A percentile compares a stretch with the other conserved stretches of the same genome.
Conservation (phyloP, 2,888 invertebrate species). For the Syrphus vitripennis region DNA sequence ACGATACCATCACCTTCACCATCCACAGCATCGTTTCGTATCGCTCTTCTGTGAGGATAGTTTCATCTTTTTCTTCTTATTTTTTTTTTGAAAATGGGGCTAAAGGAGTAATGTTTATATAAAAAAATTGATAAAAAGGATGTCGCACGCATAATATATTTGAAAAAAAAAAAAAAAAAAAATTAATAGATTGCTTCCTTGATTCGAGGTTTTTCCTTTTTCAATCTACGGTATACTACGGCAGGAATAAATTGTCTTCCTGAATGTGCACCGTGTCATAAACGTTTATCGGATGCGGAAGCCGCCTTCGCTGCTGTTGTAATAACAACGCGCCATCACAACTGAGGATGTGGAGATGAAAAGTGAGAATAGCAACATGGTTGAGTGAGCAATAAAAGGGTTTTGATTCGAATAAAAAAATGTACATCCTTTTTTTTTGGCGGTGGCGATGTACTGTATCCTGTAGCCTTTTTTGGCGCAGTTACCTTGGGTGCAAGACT, state of each 20-base stretch:
- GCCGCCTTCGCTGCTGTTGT: constrained; percentile 44
- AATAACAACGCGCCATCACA: constrained; percentile 27
- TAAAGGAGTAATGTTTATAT: constrained; percentile 1
- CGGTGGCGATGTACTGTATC: neutral
- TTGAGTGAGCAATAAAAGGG: constrained; percentile 71
- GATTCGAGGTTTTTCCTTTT: constrained; percentile 51
- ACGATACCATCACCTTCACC: constrained; percentile 43
- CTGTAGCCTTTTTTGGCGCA: constrained; percentile 49
- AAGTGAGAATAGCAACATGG: constrained; percentile 68
- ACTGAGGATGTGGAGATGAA: constrained; percentile 45
- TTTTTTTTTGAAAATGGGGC: constrained; percentile 39
- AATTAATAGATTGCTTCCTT: constrained; percentile 71
- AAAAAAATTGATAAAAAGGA: constrained; percentile 43
- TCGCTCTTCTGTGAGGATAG: constrained; percentile 38
- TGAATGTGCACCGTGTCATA: constrained; percentile 72
- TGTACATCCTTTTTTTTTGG: neutral
- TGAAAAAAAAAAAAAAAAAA: constrained; percentile 50
- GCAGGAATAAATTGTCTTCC: constrained; percentile 69
- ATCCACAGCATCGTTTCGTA: neutral
- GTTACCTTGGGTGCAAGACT: constrained; percentile 61
- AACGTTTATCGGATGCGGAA: constrained; percentile 70
- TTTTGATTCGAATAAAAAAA: constrained; percentile 42
- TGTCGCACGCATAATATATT: constrained; percentile 71
- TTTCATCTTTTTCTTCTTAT: constrained; percentile 42
- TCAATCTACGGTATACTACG: constrained; percentile 21